Evolutionary conservation across 2,888 invertebrate species (phyloP).

Genomic region (Colletes collaris): DNA sequence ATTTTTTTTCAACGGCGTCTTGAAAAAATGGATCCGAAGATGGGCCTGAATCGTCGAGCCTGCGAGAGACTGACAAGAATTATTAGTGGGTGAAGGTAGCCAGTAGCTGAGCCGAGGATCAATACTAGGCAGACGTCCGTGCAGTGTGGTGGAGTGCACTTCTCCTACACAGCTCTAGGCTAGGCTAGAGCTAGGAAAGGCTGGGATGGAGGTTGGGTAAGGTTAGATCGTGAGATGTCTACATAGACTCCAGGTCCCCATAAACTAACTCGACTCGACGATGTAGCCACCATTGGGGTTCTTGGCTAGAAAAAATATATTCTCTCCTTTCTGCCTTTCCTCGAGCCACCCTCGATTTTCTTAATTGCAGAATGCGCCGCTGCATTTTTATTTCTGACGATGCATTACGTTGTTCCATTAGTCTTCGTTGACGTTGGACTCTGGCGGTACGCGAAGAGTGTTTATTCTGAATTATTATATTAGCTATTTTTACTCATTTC

Average conservation of each 20-base stretch:
- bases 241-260: conserved; percentile 78
- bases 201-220: conserved; percentile 78
- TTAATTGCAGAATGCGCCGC: not conserved
- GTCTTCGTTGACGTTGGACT: too few relatives aligned
- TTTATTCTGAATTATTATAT: too few relatives aligned
- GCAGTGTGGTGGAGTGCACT: conserved; percentile 82
- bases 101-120: conserved; percentile 83
- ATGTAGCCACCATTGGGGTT: conserved; percentile 71
- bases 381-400: not conserved
- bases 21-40: conserved; percentile 53
- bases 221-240: conserved; percentile 80
- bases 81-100: conserved; percentile 83
- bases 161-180: conserved; percentile 80
- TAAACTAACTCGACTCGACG: conserved; percentile 78
- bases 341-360: not conserved
- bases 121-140: conserved; percentile 83
- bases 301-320: conserved; percentile 51
- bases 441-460: too few relatives aligned
- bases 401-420: too few relatives aligned
- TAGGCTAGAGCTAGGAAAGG: conserved; percentile 79
- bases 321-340: not conserved
- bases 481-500: too few relatives aligned
- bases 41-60: conserved; percentile 77
- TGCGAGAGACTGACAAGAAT: conserved; percentile 83
- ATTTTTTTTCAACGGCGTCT: conserved; percentile 40